These are phyloP conservation scores for Xanthorhoe designata DNA, from an alignment of 2,888 invertebrate species.

Conservation along the genomic window DNA sequence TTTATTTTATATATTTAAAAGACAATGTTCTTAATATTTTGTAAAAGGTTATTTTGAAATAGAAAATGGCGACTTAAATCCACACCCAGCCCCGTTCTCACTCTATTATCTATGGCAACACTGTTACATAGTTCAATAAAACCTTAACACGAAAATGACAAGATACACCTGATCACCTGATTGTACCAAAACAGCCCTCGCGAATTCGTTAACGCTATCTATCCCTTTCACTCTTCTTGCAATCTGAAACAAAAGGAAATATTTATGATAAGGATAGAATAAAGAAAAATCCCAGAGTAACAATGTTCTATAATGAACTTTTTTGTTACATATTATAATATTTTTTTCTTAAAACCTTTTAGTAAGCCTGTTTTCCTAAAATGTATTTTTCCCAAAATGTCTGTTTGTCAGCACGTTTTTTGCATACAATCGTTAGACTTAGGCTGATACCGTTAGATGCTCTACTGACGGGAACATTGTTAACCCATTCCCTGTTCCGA, in stretches of 20 bases:
- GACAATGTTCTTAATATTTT: too few relatives aligned
- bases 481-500: too few relatives aligned
- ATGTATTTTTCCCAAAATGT: too few relatives aligned
- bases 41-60: background rate
- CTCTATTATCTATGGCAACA: slow-evolving; percentile 69
- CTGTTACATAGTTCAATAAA: slow-evolving; percentile 56
- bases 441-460: too few relatives aligned
- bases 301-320: too few relatives aligned
- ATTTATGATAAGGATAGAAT: background rate
- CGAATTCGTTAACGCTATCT: slow-evolving; percentile 50
- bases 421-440: too few relatives aligned
- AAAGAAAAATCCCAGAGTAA: background rate
- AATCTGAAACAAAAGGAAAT: slow-evolving; percentile 46
- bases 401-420: too few relatives aligned
- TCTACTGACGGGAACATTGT: too few relatives aligned
- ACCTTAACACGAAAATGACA: slow-evolving; percentile 53
- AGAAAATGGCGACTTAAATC: background rate
- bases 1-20: too few relatives aligned
- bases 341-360: too few relatives aligned
- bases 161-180: slow-evolving; percentile 58
- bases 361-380: too few relatives aligned
- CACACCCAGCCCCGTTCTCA: slow-evolving; percentile 38
- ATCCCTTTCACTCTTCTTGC: slow-evolving; percentile 46
- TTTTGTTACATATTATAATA: too few relatives aligned
- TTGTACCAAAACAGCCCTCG: slow-evolving; percentile 60